Evolutionary conservation across 1,140 invertebrate genomes (phyloP).

Genomic region (Tetraneura akinire): DNA sequence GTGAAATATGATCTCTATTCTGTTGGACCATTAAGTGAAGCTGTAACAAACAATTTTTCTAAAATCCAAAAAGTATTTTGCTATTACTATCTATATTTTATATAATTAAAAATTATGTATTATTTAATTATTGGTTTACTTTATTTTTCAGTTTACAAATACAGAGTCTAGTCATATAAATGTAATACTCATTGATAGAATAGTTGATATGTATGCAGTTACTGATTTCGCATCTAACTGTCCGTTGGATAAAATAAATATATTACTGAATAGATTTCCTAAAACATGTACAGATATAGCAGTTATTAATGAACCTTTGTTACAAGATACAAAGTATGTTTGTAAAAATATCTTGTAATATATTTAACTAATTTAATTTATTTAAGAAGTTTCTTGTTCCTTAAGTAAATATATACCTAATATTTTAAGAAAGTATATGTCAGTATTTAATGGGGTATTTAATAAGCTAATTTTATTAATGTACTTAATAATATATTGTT

Average conservation of each 20-base stretch:
- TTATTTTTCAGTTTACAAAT: not conserved
- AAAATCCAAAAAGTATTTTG: constrained; percentile 28
- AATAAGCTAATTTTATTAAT: too few species aligned
- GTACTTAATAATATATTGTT: too few species aligned
- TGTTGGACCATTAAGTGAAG: constrained; percentile 40
- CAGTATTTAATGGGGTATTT: too few species aligned
- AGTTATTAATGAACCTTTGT: constrained; percentile 32
- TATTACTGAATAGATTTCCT: constrained; percentile 36
- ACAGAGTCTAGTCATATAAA: constrained; percentile 22
- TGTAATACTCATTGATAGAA: constrained; percentile 39
- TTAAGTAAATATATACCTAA: too few species aligned
- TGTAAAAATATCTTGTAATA: not conserved
- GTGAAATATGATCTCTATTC: constrained; percentile 28
- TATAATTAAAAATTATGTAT: not conserved
- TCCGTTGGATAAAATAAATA: constrained; percentile 36
- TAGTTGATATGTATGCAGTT: constrained; percentile 48
- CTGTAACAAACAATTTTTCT: constrained; percentile 22
- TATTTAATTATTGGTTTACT: not conserved
- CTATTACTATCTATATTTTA: not conserved
- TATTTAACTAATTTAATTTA: not conserved
- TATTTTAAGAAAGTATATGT: too few species aligned
- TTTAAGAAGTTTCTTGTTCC: too few species aligned
- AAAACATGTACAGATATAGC: constrained; percentile 41
- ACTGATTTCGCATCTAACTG: constrained; percentile 43
- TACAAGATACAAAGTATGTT: constrained; percentile 22